These are phyloP conservation scores for Nomada ruficornis DNA, from an alignment of 2,888 invertebrate species.

Conservation along the genomic window DNA sequence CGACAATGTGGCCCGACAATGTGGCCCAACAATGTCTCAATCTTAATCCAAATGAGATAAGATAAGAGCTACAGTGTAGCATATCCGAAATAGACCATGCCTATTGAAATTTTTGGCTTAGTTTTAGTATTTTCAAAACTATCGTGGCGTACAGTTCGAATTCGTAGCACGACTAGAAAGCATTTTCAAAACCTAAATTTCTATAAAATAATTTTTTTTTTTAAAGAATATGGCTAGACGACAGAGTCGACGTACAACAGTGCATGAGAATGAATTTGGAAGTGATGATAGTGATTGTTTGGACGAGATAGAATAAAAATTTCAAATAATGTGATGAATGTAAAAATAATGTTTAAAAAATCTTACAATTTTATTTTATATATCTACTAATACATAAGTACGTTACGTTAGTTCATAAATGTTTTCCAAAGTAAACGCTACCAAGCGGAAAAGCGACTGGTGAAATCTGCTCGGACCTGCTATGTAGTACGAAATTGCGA, in stretches of 20 bases:
- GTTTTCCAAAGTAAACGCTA: constrained; percentile 44
- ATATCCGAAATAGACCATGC: too few relatives aligned
- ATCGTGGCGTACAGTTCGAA: neutral
- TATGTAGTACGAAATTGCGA: too few relatives aligned
- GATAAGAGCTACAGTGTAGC: too few relatives aligned
- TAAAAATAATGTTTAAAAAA: constrained; percentile 14
- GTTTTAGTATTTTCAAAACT: too few relatives aligned
- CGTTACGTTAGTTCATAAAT: constrained; percentile 36
- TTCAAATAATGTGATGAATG: too few relatives aligned
- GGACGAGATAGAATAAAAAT: too few relatives aligned
- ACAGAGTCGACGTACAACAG: neutral
- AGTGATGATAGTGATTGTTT: neutral
- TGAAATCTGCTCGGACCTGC: too few relatives aligned
- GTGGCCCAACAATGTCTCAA: too few relatives aligned
- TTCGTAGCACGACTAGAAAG: neutral
- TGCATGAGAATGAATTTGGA: neutral
- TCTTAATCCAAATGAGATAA: too few relatives aligned
- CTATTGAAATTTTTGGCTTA: too few relatives aligned
- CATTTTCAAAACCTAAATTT: constrained; percentile 12
- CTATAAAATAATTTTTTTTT: constrained; percentile 13
- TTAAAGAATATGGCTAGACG: constrained; percentile 13
- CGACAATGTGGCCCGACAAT: too few relatives aligned
- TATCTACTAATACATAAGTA: constrained; percentile 34
- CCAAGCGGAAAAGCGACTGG: constrained; percentile 35
- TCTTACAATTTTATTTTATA: constrained; percentile 24